Conservation (phyloP, 1,140 invertebrate species). For the Phymorhynchus buccinoides region DNA sequence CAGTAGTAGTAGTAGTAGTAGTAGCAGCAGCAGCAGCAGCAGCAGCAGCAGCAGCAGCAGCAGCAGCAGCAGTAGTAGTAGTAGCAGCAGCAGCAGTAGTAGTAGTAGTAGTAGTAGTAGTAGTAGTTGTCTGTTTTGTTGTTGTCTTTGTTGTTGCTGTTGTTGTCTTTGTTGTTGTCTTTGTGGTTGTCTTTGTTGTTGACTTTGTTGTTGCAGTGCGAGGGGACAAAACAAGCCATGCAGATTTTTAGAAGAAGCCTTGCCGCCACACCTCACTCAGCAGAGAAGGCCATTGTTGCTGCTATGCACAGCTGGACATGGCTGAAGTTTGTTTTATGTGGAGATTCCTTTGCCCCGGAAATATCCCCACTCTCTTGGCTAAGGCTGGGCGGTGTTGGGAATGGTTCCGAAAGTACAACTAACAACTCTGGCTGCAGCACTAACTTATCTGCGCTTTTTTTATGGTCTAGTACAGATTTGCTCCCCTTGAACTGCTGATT, state of each 20-base stretch:
- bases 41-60: slow-evolving; percentile 20
- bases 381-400: no score
- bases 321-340: no score
- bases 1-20: slow-evolving; percentile 29
- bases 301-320: neutral
- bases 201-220: neutral
- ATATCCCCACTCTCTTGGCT: no score
- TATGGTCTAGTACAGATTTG: no score
- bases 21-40: slow-evolving; percentile 26
- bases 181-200: no score
- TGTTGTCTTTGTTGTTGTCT: no score
- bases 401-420: no score
- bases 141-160: no score
- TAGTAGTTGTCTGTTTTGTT: neutral
- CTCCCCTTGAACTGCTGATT: no score
- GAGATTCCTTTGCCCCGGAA: neutral
- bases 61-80: slow-evolving; percentile 28
- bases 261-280: neutral
- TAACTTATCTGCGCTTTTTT: no score
- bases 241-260: neutral
- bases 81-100: slow-evolving; percentile 25
- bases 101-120: slow-evolving; percentile 34
- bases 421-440: no score
- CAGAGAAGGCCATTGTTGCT: neutral
- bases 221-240: neutral